These are phyloP conservation scores for Choloepus hoffmanni DNA, from an alignment of 2,113 vertebrate species.

Conservation along the genomic window DNA sequence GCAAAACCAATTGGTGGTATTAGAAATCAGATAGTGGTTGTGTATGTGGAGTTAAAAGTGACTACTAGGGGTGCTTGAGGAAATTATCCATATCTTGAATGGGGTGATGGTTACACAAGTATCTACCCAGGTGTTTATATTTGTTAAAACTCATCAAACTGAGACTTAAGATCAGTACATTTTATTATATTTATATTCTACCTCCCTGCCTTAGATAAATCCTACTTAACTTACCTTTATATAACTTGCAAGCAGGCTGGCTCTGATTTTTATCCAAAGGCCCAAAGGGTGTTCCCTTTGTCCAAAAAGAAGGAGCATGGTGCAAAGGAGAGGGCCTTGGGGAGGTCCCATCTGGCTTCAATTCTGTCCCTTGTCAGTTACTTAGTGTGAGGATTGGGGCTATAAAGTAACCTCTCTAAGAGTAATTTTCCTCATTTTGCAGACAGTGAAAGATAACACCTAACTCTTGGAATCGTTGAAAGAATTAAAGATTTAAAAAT, in stretches of 20 bases:
- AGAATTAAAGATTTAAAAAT: not conserved
- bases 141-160: not conserved
- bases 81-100: not conserved
- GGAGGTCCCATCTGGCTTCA: not conserved
- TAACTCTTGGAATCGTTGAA: not conserved
- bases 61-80: not conserved
- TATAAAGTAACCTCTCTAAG: not conserved
- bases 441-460: not conserved
- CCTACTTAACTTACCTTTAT: too few relatives aligned
- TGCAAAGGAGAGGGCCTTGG: fast-evolving
- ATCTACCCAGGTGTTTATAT: not conserved
- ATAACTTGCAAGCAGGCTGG: not conserved
- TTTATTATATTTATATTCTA: not conserved
- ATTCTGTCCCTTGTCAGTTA: not conserved
- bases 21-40: not conserved
- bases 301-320: not conserved
- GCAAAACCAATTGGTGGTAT: not conserved
- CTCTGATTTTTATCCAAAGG: not conserved
- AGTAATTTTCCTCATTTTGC: not conserved
- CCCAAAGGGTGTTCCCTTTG: not conserved
- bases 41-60: fast-evolving
- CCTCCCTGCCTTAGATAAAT: not conserved
- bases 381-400: too few relatives aligned
- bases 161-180: not conserved
- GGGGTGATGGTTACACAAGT: not conserved